Conservation (phyloP, 2,888 invertebrate genomes). For the Nudaria mundana region DNA sequence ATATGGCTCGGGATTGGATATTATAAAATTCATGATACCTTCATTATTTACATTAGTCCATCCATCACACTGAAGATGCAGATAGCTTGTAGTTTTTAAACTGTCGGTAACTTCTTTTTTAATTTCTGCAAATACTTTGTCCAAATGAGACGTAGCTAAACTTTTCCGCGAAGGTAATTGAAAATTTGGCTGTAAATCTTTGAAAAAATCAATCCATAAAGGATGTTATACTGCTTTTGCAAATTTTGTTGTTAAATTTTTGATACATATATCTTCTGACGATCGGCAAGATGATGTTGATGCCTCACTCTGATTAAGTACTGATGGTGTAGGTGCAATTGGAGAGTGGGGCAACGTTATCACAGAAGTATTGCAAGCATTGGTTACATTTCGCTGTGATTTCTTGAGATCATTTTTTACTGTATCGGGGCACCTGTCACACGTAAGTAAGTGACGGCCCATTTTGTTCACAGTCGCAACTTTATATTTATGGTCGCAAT, state of each 20-base stretch:
- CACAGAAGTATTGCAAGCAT: background rate
- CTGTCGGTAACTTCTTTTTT: slow-evolving; percentile 3
- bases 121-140: slow-evolving; percentile 7
- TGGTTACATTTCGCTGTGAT: too few species aligned
- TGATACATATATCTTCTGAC: background rate
- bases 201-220: slow-evolving; percentile 6
- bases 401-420: too few species aligned
- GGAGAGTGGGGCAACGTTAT: background rate
- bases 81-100: slow-evolving; percentile 3
- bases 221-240: slow-evolving; percentile 8
- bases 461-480: too few species aligned
- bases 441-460: too few species aligned
- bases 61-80: slow-evolving; percentile 13
- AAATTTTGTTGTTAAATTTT: background rate
- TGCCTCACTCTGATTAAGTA: background rate
- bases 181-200: slow-evolving; percentile 8
- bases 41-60: slow-evolving; percentile 12
- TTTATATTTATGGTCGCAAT: too few species aligned
- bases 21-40: slow-evolving; percentile 13
- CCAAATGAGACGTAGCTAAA: slow-evolving; percentile 5
- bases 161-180: slow-evolving; percentile 8
- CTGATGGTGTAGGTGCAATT: background rate
- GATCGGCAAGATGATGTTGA: background rate
- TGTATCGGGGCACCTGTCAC: too few species aligned
- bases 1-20: slow-evolving; percentile 12